phyloP scores from a whole-genome alignment of 2,113 vertebrate genomes.

The Apeltes quadracus region DNA sequence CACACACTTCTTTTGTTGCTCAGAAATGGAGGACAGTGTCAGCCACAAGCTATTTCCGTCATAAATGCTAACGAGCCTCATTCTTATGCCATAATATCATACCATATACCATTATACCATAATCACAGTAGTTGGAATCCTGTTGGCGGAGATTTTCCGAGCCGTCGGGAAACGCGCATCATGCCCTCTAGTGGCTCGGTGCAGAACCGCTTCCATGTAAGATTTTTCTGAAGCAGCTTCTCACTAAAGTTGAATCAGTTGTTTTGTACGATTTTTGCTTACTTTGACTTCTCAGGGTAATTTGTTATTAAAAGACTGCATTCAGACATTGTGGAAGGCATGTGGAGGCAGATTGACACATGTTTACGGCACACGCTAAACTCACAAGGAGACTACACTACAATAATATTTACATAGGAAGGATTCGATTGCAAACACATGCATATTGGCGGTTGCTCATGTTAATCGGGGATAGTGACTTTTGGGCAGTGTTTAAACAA shows the following conservation, averaged over 20 bases:
- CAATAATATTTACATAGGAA: too few species aligned
- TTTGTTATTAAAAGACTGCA: not conserved
- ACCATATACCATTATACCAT: too few species aligned
- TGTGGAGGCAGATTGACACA: not conserved
- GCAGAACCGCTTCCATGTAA: not conserved
- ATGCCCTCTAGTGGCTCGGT: not conserved
- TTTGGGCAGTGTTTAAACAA: not conserved
- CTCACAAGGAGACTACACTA: too few species aligned
- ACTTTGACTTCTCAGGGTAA: not conserved
- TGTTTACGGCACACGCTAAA: not conserved
- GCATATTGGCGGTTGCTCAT: too few species aligned
- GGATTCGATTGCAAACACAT: too few species aligned
- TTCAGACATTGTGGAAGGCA: not conserved
- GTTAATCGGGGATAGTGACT: too few species aligned
- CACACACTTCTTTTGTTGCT: not conserved
- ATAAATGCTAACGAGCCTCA: conserved; percentile 53
- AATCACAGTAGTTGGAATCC: conserved; percentile 34
- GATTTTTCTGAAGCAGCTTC: not conserved
- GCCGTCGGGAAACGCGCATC: not conserved
- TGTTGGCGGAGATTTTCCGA: not conserved
- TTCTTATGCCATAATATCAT: conserved; percentile 1
- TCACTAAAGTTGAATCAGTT: not conserved
- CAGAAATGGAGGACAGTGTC: conserved; percentile 13
- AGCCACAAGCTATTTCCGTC: conserved; percentile 33
- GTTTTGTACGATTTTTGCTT: not conserved